Base-by-base conservation (phyloP, 2,888 invertebrate genomes). In the Caenorhabditis wallacei region DNA sequence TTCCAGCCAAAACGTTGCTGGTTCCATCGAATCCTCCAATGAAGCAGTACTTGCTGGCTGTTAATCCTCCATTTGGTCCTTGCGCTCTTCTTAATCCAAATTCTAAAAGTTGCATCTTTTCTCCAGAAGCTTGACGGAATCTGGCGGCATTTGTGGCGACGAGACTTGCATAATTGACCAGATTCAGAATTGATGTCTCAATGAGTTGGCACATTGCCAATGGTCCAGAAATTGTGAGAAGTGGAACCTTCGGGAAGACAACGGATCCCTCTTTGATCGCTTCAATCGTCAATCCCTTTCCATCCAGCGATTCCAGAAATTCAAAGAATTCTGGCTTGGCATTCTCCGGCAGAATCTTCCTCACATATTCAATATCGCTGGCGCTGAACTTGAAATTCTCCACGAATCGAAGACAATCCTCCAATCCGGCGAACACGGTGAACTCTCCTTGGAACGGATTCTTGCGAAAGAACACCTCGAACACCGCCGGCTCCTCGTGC, bases 11-110 rank as follows among this genome's bases (percentile, higher is more conserved):
- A 35, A 99, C 97, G 93, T 99, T 99, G 92, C 97, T 97, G 24
- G 98, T 99, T 2, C 97, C 98, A 94, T 99, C 98, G 93, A 99
- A 99, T 53, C 99, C 94, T 95, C 98, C 98, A 89, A 98, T 95
- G 92, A 97, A 99, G 70, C 97, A 95, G 93, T 98, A 99, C 94
- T 97, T 97, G 3, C 98, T 98, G 4, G 99, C 98, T 35, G 97
- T 97, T 64, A 99, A 93, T 26, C 97, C 98, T 24, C 98, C 98
- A 93, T 99, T 98, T 1, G 98, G 98, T 16, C 99, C 99, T 93
- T 99, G 99, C 4, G 98, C 98, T 92, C 98, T 94, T 86, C 99
- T 94, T 89, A 99, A 94, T 18, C 99, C 98, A 93, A 98, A 98
- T 93, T 99, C 99, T 84, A 98, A 93, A 76, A 99, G 93, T 20